Percentiles rank a stretch among this genome's conserved stretches.
These are phyloP conservation scores for Aphelenchoides bicaudatus DNA, from an alignment of 2,888 invertebrate genomes.

Conservation along the genomic window DNA sequence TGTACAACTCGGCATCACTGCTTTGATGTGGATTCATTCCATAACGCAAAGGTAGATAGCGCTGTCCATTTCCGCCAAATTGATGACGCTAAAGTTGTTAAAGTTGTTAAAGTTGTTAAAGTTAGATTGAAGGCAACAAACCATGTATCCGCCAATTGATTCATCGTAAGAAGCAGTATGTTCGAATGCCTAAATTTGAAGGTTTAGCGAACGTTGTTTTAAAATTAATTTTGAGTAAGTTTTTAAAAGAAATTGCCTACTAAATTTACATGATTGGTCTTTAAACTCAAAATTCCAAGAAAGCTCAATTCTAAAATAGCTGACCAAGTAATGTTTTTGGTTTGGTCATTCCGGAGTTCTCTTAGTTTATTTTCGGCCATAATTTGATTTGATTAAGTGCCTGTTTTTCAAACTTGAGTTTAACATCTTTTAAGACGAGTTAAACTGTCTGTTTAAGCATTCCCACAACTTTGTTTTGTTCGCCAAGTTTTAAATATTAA, in stretches of 20 bases:
- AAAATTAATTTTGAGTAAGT: slow-evolving; percentile 21
- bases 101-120: too few relatives aligned
- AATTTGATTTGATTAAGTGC: too few relatives aligned
- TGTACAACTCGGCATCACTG: slow-evolving; percentile 50
- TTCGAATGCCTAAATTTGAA: slow-evolving; percentile 73
- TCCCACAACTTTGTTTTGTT: not conserved
- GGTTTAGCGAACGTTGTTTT: slow-evolving; percentile 22
- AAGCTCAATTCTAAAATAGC: not conserved
- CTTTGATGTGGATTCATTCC: slow-evolving; percentile 93
- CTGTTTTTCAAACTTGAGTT: too few relatives aligned
- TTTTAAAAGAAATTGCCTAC: not conserved
- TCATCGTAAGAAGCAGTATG: slow-evolving; percentile 91
- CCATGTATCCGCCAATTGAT: slow-evolving; percentile 90
- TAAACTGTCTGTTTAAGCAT: too few relatives aligned
- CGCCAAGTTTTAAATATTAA: not conserved
- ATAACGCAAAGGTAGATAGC: slow-evolving; percentile 66
- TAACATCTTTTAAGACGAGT: too few relatives aligned
- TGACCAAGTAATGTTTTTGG: not conserved
- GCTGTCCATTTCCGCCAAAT: slow-evolving; percentile 68
- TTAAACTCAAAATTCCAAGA: not conserved
- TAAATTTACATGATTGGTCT: not conserved
- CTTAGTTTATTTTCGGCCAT: too few relatives aligned
- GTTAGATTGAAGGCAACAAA: too few relatives aligned
- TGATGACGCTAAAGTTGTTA: too few relatives aligned
- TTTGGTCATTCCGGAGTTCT: too few relatives aligned